These are phyloP conservation scores for Pectinophora gossypiella DNA, from an alignment of 1,140 invertebrate species.

Conservation along the genomic window DNA sequence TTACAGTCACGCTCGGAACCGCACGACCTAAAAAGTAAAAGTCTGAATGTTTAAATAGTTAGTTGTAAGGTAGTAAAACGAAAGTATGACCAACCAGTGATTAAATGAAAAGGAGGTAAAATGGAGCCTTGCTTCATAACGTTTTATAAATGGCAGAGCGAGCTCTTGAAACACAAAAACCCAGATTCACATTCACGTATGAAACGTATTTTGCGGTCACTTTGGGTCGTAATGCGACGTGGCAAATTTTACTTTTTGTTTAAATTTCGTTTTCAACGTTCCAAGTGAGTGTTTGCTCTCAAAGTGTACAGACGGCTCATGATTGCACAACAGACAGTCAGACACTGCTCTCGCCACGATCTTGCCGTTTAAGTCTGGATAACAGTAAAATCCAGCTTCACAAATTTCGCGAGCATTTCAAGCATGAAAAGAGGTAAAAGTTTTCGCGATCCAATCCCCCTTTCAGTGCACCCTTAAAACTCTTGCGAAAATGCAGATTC, in stretches of 20 bases:
- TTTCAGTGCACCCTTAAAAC: not conserved
- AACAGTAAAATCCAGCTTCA: not conserved
- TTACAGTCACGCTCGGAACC: slow-evolving; percentile 17
- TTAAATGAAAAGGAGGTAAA: not conserved
- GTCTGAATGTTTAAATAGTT: slow-evolving; percentile 24
- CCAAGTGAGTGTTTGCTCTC: not conserved
- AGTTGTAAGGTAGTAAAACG: slow-evolving; percentile 15
- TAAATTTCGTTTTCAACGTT: slow-evolving; percentile 19
- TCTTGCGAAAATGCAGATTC: not conserved
- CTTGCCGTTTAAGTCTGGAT: not conserved
- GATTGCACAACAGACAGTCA: not conserved
- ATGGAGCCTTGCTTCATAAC: not conserved
- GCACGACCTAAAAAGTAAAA: slow-evolving; percentile 35
- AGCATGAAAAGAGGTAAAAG: not conserved
- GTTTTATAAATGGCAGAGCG: not conserved
- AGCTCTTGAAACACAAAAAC: slow-evolving; percentile 20
- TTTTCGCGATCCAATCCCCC: not conserved
- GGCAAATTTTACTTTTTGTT: slow-evolving; percentile 19
- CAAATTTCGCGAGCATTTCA: not conserved
- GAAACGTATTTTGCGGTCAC: slow-evolving; percentile 37
- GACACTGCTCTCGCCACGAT: not conserved
- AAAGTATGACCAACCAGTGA: slow-evolving; percentile 15
- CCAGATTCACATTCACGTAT: slow-evolving; percentile 26
- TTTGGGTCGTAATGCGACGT: slow-evolving; percentile 20
- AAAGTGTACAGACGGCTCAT: not conserved